Percentiles rank a stretch among this genome's conserved stretches.
Conservation (phyloP, 2,888 invertebrate genomes). For the Amiota communis region DNA sequence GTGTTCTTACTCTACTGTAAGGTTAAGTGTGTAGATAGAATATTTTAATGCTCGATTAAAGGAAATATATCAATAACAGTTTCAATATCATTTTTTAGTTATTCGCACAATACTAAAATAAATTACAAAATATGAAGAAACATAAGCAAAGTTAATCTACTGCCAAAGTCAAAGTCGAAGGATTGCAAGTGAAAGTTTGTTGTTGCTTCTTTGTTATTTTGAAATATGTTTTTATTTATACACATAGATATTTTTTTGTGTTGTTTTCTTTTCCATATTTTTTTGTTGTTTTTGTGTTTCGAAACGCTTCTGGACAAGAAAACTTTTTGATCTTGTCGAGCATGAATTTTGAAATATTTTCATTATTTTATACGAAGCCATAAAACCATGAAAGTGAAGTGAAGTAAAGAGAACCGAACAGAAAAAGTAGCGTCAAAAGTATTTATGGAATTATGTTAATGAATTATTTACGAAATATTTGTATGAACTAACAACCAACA, state of each 20-base stretch:
- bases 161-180: neutral
- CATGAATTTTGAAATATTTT: constrained; percentile 47
- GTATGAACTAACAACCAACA: neutral
- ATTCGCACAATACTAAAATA: too few species aligned
- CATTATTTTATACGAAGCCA: constrained; percentile 33
- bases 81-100: too few species aligned
- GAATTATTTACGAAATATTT: constrained; percentile 51
- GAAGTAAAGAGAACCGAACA: neutral
- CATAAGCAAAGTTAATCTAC: neutral
- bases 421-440: constrained; percentile 35
- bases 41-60: too few species aligned
- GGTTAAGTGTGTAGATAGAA: too few species aligned
- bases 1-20: too few species aligned
- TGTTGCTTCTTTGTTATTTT: neutral
- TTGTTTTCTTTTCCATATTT: neutral
- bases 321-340: constrained; percentile 25
- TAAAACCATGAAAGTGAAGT: constrained; percentile 32
- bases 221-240: too few species aligned
- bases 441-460: constrained; percentile 59
- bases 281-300: neutral
- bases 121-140: too few species aligned
- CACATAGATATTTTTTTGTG: too few species aligned
- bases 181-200: too few species aligned
- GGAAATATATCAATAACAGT: too few species aligned
- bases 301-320: neutral